These are phyloP conservation scores for Drosophila limbata DNA, from an alignment of 2,888 invertebrate species.

Conservation along the genomic window DNA sequence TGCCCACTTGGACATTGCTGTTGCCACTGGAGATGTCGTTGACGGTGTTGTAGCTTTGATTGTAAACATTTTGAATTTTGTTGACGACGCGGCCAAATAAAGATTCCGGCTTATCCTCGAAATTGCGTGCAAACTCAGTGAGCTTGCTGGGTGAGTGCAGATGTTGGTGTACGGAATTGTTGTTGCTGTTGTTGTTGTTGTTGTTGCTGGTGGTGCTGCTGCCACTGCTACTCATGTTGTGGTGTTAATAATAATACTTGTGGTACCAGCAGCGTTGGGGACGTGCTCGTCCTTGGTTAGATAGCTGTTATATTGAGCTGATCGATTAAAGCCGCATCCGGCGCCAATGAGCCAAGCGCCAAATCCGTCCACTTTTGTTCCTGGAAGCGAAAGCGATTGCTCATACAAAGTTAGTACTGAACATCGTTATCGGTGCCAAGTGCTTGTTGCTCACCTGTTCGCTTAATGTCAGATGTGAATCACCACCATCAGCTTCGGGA, in stretches of 20 bases:
- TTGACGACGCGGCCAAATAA: slow-evolving; percentile 85
- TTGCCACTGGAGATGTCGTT: slow-evolving; percentile 81
- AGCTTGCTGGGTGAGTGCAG: slow-evolving; percentile 89
- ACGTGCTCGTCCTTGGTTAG: slow-evolving; percentile 71
- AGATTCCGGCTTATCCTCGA: slow-evolving; percentile 85
- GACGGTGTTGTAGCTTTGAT: slow-evolving; percentile 84
- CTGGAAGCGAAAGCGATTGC: slow-evolving; percentile 73
- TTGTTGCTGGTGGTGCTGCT: slow-evolving; percentile 32
- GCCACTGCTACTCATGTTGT: slow-evolving; percentile 58
- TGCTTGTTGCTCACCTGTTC: slow-evolving; percentile 92
- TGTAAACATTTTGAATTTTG: slow-evolving; percentile 85
- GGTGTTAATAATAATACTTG: slow-evolving; percentile 37
- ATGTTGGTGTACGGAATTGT: slow-evolving; percentile 86
- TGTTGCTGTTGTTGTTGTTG: slow-evolving; percentile 48
- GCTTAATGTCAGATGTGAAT: slow-evolving; percentile 94
- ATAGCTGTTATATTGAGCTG: slow-evolving; percentile 83
- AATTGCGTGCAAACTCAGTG: slow-evolving; percentile 90
- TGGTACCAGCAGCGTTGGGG: slow-evolving; percentile 45
- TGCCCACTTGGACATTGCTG: slow-evolving; percentile 64
- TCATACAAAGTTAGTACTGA: background rate
- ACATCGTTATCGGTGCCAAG: slow-evolving; percentile 75
- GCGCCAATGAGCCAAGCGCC: slow-evolving; percentile 86
- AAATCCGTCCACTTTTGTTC: slow-evolving; percentile 89
- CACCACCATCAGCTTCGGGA: slow-evolving; percentile 96
- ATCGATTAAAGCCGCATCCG: slow-evolving; percentile 84